Percentiles rank a stretch among this genome's conserved stretches.
phyloP scores from a whole-genome alignment of 2,888 invertebrate species.

The Gymnoscelis rufifasciata region DNA sequence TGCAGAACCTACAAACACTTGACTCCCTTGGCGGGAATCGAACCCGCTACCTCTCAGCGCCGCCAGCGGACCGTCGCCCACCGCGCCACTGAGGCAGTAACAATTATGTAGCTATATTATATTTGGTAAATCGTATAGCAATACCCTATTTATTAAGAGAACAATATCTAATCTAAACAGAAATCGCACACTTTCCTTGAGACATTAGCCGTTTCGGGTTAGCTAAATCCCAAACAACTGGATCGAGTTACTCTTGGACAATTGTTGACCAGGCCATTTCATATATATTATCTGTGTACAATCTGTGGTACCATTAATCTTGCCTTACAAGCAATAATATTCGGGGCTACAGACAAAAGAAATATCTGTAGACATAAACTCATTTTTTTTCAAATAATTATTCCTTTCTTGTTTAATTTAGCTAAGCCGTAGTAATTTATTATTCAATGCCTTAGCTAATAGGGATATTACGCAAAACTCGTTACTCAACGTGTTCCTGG shows the following conservation, averaged over 20 bases:
- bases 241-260: slow-evolving; percentile 47
- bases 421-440: no score
- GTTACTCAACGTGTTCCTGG: no score
- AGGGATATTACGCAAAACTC: no score
- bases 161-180: slow-evolving; percentile 9
- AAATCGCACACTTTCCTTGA: slow-evolving; percentile 29
- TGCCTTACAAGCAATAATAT: slow-evolving; percentile 2
- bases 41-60: no score
- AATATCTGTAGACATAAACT: no score
- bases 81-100: background rate
- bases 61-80: no score
- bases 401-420: no score
- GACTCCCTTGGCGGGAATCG: no score
- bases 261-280: slow-evolving; percentile 32
- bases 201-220: slow-evolving; percentile 51
- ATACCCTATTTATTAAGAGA: slow-evolving; percentile 1
- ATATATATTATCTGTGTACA: slow-evolving; percentile 21
- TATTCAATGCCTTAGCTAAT: no score
- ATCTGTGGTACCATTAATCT: slow-evolving; percentile 12
- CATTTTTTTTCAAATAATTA: no score
- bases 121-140: background rate
- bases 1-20: no score
- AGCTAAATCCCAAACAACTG: slow-evolving; percentile 54
- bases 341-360: background rate
- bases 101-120: background rate